Evolutionary conservation across 2,888 invertebrate genomes (phyloP).

Genomic region (Drosophila leonis): DNA sequence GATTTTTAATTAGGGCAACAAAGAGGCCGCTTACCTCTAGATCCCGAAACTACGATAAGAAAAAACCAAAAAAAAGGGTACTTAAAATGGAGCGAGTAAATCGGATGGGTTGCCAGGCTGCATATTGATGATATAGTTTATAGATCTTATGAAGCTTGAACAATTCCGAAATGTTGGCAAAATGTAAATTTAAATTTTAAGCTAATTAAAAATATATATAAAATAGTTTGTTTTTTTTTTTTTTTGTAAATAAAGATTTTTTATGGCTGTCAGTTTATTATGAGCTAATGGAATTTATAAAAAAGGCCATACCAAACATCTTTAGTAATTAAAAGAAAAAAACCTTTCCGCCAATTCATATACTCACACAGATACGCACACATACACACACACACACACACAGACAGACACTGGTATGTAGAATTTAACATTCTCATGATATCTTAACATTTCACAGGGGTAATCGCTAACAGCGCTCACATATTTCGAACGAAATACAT

Average conservation of each 20-base stretch:
- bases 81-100: conserved; percentile 61
- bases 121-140: conserved; percentile 35
- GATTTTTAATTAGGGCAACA: conserved; percentile 73
- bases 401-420: neutral
- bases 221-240: neutral
- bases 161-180: neutral
- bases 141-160: neutral
- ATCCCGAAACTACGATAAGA: conserved; percentile 45
- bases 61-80: conserved; percentile 29
- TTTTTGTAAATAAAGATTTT: conserved; percentile 16
- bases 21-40: conserved; percentile 59
- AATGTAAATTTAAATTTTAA: neutral
- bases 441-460: conserved; percentile 32
- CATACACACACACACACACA: neutral
- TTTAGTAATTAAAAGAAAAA: conserved; percentile 6
- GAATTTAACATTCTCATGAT: conserved; percentile 12
- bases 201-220: neutral
- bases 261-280: conserved; percentile 27
- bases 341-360: neutral
- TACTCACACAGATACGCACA: neutral
- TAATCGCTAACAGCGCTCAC: neutral
- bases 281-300: conserved; percentile 57
- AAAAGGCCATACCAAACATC: conserved; percentile 25
- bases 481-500: conserved; percentile 24
- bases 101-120: conserved; percentile 41